These are phyloP conservation scores for Brachirus orientalis DNA, from an alignment of 2,113 vertebrate genomes.

Conservation along the genomic window DNA sequence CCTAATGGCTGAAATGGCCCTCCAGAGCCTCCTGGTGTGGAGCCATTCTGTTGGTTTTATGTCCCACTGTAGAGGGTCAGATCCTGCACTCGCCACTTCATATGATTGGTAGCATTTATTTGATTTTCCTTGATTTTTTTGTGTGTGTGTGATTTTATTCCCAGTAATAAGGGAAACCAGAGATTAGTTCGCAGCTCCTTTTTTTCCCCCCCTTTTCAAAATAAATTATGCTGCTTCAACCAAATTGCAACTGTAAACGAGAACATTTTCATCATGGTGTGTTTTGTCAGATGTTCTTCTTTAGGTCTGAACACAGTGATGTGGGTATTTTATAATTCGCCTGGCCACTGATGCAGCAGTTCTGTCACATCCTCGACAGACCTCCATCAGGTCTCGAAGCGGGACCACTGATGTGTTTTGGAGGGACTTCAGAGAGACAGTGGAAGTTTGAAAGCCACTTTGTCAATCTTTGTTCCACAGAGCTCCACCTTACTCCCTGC, in stretches of 20 bases:
- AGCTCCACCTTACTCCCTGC: conserved; percentile 43
- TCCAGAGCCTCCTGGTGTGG: conserved; percentile 60
- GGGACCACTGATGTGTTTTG: conserved; percentile 71
- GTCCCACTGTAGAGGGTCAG: conserved; percentile 55
- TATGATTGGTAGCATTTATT: conserved; percentile 53
- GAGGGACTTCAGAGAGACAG: conserved; percentile 75
- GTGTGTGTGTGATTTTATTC: conserved; percentile 21
- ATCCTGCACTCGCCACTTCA: conserved; percentile 42
- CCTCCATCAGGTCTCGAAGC: conserved; percentile 58
- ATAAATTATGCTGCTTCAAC: conserved; percentile 5
- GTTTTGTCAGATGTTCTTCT: conserved; percentile 51
- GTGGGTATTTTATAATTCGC: conserved; percentile 54
- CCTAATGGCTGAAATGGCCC: conserved; percentile 60
- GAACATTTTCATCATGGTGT: conserved; percentile 18
- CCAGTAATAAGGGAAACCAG: conserved; percentile 30
- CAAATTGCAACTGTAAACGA: conserved; percentile 15
- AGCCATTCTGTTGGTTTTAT: conserved; percentile 62
- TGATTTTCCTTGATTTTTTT: conserved; percentile 27
- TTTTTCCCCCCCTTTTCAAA: not conserved
- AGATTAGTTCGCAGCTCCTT: not conserved
- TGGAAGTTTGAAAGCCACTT: conserved; percentile 65
- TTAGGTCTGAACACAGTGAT: conserved; percentile 39
- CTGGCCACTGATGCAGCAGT: conserved; percentile 55
- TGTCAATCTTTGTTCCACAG: conserved; percentile 71
- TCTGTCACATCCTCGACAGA: conserved; percentile 54